Evolutionary conservation across 1,140 invertebrate genomes (phyloP).

Genomic region (Drosophila dunni): DNA sequence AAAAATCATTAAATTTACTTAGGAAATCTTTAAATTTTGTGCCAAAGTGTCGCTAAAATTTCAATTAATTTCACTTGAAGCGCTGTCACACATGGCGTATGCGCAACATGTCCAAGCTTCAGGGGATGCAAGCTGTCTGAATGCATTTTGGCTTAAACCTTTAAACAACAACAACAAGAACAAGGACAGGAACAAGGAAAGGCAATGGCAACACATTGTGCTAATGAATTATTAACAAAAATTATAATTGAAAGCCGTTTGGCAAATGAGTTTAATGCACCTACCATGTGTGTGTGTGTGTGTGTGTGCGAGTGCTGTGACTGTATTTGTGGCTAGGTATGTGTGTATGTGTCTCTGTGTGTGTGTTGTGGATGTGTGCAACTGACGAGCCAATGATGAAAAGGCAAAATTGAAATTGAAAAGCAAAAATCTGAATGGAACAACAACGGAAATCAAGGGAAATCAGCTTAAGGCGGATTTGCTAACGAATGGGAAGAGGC

Average conservation of each 20-base stretch:
- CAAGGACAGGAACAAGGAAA: constrained; percentile 20
- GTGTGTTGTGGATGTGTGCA: constrained; percentile 18
- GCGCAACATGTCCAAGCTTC: constrained; percentile 20
- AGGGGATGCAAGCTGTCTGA: constrained; percentile 27
- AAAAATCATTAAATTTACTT: neutral
- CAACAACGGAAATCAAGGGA: constrained; percentile 65
- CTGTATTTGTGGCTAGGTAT: neutral
- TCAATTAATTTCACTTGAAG: constrained; percentile 17
- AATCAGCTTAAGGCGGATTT: constrained; percentile 64
- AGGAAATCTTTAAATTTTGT: neutral
- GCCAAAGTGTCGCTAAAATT: neutral
- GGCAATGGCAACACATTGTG: constrained; percentile 62
- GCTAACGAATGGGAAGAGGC: neutral
- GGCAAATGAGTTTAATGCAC: constrained; percentile 79
- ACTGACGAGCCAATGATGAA: constrained; percentile 29
- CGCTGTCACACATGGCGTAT: constrained; percentile 58
- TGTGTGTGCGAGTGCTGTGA: neutral
- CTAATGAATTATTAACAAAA: constrained; percentile 81
- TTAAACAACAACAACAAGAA: constrained; percentile 31
- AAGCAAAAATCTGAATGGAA: constrained; percentile 22
- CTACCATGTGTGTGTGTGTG: constrained; percentile 1
- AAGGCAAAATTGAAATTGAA: constrained; percentile 50
- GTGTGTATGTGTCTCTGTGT: neutral
- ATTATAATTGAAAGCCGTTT: constrained; percentile 80
- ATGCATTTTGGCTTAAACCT: constrained; percentile 54